Conservation (phyloP, 2,113 vertebrate genomes). For the Rynchops niger region DNA sequence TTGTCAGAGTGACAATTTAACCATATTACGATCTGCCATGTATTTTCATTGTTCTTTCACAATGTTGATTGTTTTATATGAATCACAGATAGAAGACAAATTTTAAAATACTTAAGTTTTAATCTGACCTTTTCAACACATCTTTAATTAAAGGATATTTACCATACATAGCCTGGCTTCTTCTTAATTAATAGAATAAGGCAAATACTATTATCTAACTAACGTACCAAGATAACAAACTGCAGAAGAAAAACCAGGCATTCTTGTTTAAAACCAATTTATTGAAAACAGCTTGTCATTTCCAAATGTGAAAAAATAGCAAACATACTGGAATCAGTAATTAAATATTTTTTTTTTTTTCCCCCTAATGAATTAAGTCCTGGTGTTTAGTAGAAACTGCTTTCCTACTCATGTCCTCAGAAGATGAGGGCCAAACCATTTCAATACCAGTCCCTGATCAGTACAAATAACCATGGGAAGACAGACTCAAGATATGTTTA, state of each 20-base stretch:
- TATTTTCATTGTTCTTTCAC: background rate
- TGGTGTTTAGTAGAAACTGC: background rate
- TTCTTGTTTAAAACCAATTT: background rate
- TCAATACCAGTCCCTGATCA: background rate
- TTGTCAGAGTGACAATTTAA: background rate
- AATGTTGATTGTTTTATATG: background rate
- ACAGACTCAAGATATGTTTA: background rate
- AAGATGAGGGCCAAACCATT: background rate
- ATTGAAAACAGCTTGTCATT: background rate
- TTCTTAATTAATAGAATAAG: background rate
- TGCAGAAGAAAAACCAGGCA: background rate
- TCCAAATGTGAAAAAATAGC: background rate
- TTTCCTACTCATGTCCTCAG: background rate
- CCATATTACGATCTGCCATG: background rate
- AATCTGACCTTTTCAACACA: background rate
- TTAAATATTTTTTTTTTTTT: background rate
- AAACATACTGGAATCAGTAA: background rate
- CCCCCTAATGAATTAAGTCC: background rate
- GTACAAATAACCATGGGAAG: background rate
- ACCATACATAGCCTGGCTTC: background rate
- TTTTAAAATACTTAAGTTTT: background rate
- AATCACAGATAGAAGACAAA: background rate
- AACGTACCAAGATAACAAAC: background rate
- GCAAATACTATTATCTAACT: background rate
- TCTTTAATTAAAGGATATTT: background rate